These are phyloP conservation scores for Oreohelix idahoensis DNA, from an alignment of 1,140 invertebrate genomes.

Conservation along the genomic window DNA sequence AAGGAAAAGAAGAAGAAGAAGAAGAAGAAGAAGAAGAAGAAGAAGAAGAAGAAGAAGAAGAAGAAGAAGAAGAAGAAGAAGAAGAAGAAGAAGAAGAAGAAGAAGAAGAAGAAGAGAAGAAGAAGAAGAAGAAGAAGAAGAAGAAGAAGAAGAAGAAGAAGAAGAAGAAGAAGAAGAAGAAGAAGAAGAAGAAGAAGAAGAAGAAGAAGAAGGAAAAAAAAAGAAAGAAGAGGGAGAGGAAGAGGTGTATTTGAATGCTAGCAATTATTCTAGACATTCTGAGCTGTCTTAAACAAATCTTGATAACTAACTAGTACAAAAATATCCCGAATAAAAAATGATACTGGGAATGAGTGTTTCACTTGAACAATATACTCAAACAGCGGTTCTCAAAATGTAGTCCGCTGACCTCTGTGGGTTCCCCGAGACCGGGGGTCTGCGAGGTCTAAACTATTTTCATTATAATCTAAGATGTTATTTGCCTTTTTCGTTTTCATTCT, in stretches of 20 bases:
- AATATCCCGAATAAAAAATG: too few species aligned
- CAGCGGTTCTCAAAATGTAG: too few species aligned
- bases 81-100: slow-evolving; percentile 16
- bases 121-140: slow-evolving; percentile 47
- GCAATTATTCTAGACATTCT: too few species aligned
- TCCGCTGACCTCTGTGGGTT: too few species aligned
- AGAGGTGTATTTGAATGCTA: slow-evolving; percentile 6
- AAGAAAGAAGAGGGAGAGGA: slow-evolving; percentile 27
- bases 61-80: slow-evolving; percentile 23
- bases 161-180: slow-evolving; percentile 33
- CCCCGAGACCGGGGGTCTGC: too few species aligned
- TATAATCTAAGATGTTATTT: too few species aligned
- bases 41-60: slow-evolving; percentile 2
- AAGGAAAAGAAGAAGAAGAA: not conserved
- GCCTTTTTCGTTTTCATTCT: too few species aligned
- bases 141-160: slow-evolving; percentile 46
- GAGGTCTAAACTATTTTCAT: too few species aligned
- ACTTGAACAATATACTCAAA: too few species aligned
- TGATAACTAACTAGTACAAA: too few species aligned
- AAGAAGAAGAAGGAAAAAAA: slow-evolving; percentile 40
- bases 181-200: slow-evolving; percentile 41
- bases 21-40: not conserved
- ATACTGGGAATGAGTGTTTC: too few species aligned
- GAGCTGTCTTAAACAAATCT: too few species aligned
- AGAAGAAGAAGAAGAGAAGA: slow-evolving; percentile 21